Evolutionary conservation across 2,797 vertebrate genomes (phyloP).

Genomic region (Hypotaenidia philippensis): DNA sequence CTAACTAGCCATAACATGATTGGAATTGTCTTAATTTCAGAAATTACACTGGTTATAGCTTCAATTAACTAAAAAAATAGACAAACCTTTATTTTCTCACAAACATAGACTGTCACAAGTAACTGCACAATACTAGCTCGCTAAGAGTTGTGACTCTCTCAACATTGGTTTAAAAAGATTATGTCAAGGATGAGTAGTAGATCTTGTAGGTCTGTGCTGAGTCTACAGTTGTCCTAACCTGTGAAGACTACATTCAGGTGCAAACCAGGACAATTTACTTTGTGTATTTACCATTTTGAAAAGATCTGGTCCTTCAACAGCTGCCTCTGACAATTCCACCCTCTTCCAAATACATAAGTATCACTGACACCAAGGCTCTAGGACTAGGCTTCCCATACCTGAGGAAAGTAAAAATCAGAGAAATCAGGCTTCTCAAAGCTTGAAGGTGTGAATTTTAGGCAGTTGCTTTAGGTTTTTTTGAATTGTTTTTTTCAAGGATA

Average conservation of each 20-base stretch:
- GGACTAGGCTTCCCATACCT: neutral
- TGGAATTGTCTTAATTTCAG: neutral
- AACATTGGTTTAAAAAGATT: slow-evolving; percentile 17
- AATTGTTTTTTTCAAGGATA: neutral
- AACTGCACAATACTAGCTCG: neutral
- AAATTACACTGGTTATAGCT: neutral
- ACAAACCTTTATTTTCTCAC: neutral
- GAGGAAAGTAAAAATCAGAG: neutral
- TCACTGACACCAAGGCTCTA: neutral
- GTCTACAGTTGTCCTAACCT: neutral
- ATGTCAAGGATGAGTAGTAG: neutral
- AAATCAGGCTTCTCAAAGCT: neutral
- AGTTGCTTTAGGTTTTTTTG: neutral
- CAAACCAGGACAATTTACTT: neutral
- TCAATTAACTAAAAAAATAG: neutral
- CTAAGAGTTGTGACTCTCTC: neutral
- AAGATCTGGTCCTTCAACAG: neutral
- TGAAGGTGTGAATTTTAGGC: neutral
- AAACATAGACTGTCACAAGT: neutral
- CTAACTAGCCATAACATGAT: neutral
- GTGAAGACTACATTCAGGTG: neutral
- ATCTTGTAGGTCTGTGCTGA: neutral
- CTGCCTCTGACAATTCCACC: neutral
- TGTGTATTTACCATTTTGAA: neutral
- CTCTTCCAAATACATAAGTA: neutral